These are phyloP conservation scores for Orthosia incerta DNA, from an alignment of 2,888 invertebrate genomes.

Conservation along the genomic window DNA sequence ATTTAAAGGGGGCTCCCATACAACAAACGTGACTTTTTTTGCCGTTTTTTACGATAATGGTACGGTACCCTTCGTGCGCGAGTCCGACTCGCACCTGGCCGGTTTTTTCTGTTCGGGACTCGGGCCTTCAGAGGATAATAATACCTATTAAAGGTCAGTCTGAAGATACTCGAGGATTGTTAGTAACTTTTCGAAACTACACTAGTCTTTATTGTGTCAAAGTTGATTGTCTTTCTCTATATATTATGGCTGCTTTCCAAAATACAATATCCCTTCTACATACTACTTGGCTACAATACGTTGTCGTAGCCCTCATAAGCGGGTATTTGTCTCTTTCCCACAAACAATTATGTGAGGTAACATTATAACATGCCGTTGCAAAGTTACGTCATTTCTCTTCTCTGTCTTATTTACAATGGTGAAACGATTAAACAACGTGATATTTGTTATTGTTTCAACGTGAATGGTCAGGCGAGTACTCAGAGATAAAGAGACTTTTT, in stretches of 20 bases:
- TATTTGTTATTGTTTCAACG: constrained; percentile 34
- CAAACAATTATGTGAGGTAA: constrained; percentile 8
- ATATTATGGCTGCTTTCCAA: constrained; percentile 27
- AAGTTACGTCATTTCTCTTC: constrained; percentile 26
- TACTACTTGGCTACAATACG: not conserved
- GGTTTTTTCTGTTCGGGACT: not conserved
- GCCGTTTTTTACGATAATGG: too few relatives aligned
- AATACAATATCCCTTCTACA: too few relatives aligned
- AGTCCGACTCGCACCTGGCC: too few relatives aligned
- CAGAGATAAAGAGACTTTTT: not conserved
- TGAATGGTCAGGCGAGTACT: constrained; percentile 7
- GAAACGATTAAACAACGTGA: constrained; percentile 29
- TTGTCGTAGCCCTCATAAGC: constrained; percentile 3
- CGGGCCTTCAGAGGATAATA: not conserved
- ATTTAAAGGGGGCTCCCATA: too few relatives aligned
- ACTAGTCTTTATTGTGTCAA: not conserved
- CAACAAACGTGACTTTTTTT: too few relatives aligned
- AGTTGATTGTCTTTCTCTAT: not conserved
- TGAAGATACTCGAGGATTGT: not conserved
- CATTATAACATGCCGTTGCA: constrained; percentile 7
- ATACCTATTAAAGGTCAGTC: not conserved
- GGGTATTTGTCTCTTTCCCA: constrained; percentile 4
- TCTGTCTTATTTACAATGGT: constrained; percentile 22
- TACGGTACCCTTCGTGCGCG: too few relatives aligned
- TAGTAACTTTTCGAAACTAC: not conserved